These are phyloP conservation scores for Rhinoraja longicauda DNA, from an alignment of 2,797 vertebrate genomes.

Conservation along the genomic window DNA sequence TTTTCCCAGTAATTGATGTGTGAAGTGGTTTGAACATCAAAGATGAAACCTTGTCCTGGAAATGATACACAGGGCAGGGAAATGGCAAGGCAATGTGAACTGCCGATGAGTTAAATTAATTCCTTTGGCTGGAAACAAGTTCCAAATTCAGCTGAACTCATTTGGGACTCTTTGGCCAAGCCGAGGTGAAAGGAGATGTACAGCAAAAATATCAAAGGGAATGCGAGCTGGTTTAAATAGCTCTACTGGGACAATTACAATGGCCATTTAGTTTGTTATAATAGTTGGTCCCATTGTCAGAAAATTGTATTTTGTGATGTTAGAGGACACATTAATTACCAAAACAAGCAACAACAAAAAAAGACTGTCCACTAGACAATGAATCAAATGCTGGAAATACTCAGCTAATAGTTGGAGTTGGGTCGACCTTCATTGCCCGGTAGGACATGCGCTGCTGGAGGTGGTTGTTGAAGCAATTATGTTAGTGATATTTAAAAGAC, in stretches of 20 bases:
- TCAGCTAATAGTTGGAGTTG: too few relatives aligned
- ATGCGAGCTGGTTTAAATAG: too few relatives aligned
- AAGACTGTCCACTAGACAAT: not conserved
- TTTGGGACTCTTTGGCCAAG: not conserved
- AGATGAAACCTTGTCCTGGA: not conserved
- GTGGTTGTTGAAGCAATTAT: too few relatives aligned
- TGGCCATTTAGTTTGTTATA: not conserved
- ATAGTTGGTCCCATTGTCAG: not conserved
- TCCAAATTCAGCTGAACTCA: not conserved
- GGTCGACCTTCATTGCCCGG: too few relatives aligned
- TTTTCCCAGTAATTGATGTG: not conserved
- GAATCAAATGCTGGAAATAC: too few relatives aligned
- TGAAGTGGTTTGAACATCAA: not conserved
- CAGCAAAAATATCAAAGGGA: not conserved
- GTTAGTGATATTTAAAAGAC: too few relatives aligned
- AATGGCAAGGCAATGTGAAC: not conserved
- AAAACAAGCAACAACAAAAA: not conserved
- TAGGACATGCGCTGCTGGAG: too few relatives aligned
- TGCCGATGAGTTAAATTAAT: not conserved
- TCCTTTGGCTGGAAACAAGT: not conserved
- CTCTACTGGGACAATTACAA: not conserved
- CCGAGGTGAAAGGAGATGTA: not conserved
- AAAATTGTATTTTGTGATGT: not conserved
- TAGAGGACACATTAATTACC: not conserved
- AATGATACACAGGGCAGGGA: not conserved